These are phyloP conservation scores for Geopemphigus sp. DNA, from an alignment of 1,140 invertebrate species.

Conservation along the genomic window DNA sequence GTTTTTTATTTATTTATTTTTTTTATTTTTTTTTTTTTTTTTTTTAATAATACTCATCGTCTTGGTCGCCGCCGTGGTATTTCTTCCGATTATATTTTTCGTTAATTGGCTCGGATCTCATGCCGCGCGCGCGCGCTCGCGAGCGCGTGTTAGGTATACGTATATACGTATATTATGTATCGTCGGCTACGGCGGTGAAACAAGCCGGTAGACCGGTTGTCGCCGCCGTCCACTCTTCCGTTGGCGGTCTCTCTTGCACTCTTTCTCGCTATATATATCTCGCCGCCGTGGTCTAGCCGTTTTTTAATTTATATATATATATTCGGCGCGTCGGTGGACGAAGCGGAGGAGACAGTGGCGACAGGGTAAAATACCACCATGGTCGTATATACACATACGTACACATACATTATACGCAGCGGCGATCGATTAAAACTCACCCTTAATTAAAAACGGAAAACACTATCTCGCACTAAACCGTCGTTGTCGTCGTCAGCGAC, in stretches of 20 bases:
- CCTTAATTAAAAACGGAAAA: constrained; percentile 45
- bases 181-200: constrained; percentile 24
- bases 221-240: constrained; percentile 27
- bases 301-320: constrained; percentile 25
- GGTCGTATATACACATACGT: not conserved
- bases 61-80: constrained; percentile 25
- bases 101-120: constrained; percentile 49
- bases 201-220: constrained; percentile 38
- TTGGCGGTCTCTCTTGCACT: not conserved
- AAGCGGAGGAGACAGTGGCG: not conserved
- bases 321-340: too few species aligned
- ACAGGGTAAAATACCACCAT: constrained; percentile 1
- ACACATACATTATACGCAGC: too few species aligned
- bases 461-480: constrained; percentile 9
- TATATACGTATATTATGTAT: too few species aligned
- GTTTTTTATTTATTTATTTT: constrained; percentile 11
- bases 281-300: constrained; percentile 1
- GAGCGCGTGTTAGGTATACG: constrained; percentile 1
- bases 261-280: not conserved
- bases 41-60: constrained; percentile 30
- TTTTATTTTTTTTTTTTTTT: not conserved
- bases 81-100: constrained; percentile 48
- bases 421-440: constrained; percentile 25
- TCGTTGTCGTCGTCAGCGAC: not conserved
- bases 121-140: constrained; percentile 27